Evolutionary conservation across 2,797 vertebrate genomes (phyloP).

Genomic region (Platalea minor): DNA sequence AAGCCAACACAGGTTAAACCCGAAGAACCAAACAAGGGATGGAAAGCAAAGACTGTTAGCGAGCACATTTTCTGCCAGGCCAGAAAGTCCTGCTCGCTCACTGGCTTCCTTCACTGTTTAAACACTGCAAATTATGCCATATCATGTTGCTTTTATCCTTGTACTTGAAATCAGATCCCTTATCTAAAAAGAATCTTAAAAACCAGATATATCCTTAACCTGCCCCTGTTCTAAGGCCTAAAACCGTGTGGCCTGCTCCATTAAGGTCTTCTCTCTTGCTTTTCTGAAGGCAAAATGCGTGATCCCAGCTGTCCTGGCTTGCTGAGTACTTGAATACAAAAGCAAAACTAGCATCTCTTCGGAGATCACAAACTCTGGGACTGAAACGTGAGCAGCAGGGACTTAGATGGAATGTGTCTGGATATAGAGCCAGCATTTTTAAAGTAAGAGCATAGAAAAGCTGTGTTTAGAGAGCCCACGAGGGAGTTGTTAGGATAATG

Average conservation of each 20-base stretch:
- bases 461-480: background rate
- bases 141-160: background rate
- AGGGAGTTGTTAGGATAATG: background rate
- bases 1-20: background rate
- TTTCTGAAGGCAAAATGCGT: background rate
- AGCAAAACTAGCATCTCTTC: background rate
- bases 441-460: background rate
- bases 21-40: background rate
- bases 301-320: background rate
- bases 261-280: background rate
- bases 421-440: background rate
- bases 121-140: background rate
- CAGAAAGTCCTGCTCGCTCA: background rate
- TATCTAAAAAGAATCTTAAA: background rate
- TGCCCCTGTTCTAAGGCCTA: background rate
- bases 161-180: background rate
- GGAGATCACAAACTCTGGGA: background rate
- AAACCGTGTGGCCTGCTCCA: background rate
- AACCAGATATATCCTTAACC: background rate
- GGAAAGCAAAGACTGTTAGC: background rate
- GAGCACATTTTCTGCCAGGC: background rate
- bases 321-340: background rate
- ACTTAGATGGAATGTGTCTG: background rate
- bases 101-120: background rate
- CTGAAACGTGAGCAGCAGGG: fast-evolving